Base-by-base conservation (phyloP, 2,113 vertebrate genomes). In the cattle (Bos taurus) region DNA sequence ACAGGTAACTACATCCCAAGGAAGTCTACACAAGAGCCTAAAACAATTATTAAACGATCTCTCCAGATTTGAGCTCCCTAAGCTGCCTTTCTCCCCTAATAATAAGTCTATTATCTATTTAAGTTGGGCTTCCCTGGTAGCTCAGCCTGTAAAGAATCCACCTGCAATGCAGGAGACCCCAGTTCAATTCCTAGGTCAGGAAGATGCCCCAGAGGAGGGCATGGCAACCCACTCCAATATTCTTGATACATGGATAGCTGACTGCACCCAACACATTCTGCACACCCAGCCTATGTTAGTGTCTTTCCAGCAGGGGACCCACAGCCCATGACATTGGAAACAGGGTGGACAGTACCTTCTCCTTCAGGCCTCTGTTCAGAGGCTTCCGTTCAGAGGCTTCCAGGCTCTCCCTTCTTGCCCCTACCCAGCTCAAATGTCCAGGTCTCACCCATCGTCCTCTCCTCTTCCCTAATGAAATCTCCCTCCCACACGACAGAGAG, bases 281-380 rank as follows among this genome's bases (percentile, higher is more conserved):
- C 21, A 77, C 57, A 50, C 30, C 2, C 9, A 26, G 8, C 7
- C 12, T 25, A 4, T 5, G 25, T 71, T 28, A 16, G 52, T 2
- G 8, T 13, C 11, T 91, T 93, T 80, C 28, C 16, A 23, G 46
- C 1, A 19, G 0, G 6, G 17, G 15, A 23, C 30, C 19, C 30
- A 60, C 6, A 26, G 6, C 7, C 25, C 1, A 2, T 3, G 59
- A 17, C 3, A 1, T 28, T 0, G 0, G 40, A 40, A 82, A 43
- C 6, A 88, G 12, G 36, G 43, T 2, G 3, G 5, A 81, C 7
- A 80, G 36, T 8, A 13, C 7, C 54, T 57, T 67, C 90, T 36
- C 5, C 48, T 16, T 40, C 13, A 11, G 36, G 11, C n/a, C 50
- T 67, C 57, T 21, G 4, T 12, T 48, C 33, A 48, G 28, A 87